These are phyloP conservation scores for Menura novaehollandiae DNA, from an alignment of 2,113 vertebrate species.

Conservation along the genomic window DNA sequence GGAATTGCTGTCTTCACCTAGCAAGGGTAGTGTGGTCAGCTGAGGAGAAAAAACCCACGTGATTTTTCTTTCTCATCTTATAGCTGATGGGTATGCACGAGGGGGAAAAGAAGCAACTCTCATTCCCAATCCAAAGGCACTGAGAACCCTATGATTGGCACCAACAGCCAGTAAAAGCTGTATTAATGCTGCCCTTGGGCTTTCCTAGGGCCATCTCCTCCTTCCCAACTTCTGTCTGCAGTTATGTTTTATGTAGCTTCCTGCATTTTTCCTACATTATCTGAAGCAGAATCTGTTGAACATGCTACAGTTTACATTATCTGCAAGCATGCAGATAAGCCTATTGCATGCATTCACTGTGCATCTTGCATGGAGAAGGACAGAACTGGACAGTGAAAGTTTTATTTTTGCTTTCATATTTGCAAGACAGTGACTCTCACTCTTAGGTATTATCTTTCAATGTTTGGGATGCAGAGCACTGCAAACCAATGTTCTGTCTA, in stretches of 20 bases:
- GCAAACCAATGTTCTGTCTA: background rate
- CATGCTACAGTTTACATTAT: background rate
- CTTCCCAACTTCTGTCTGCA: background rate
- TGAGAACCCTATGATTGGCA: background rate
- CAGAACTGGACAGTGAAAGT: background rate
- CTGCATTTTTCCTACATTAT: background rate
- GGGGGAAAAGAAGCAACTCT: accelerated
- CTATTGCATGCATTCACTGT: background rate
- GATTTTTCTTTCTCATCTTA: background rate
- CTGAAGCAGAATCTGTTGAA: background rate
- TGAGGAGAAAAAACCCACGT: background rate
- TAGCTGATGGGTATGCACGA: background rate
- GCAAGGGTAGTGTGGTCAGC: background rate
- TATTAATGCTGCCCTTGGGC: background rate
- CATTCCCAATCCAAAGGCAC: background rate
- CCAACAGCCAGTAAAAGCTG: background rate
- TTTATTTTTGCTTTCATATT: background rate
- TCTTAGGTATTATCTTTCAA: background rate
- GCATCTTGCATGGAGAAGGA: background rate
- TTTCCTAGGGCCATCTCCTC: background rate
- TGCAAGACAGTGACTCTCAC: background rate
- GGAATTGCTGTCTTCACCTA: background rate
- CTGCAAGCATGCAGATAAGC: background rate
- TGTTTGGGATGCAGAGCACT: background rate
- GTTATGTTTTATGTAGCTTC: background rate